These are phyloP conservation scores for Pharmacophagus antenor DNA, from an alignment of 2,888 invertebrate species.

Conservation along the genomic window DNA sequence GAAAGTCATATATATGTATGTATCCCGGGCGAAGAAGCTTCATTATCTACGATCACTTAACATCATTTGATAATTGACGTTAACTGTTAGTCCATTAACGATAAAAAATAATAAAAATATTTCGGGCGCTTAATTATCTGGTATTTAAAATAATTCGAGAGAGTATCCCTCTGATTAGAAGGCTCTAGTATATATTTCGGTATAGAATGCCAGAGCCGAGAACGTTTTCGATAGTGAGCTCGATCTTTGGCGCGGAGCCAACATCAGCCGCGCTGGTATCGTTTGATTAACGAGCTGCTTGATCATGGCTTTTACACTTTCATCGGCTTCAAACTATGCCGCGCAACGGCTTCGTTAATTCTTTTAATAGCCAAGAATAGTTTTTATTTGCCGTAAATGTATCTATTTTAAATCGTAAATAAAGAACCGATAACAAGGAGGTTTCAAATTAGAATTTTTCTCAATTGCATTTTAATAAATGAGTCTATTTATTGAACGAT, in stretches of 20 bases:
- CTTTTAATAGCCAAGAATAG: neutral
- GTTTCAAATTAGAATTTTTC: neutral
- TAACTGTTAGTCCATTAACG: too few relatives aligned
- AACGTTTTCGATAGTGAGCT: neutral
- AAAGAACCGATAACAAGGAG: neutral
- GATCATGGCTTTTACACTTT: conserved; percentile 2
- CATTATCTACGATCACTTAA: too few relatives aligned
- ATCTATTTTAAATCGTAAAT: too few relatives aligned
- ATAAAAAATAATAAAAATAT: too few relatives aligned
- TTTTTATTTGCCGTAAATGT: neutral
- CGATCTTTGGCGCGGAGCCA: neutral
- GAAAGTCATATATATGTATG: too few relatives aligned
- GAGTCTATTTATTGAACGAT: too few relatives aligned
- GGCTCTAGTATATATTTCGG: neutral
- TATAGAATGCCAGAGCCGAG: neutral
- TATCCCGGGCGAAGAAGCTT: too few relatives aligned
- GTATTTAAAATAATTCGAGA: neutral
- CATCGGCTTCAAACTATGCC: neutral
- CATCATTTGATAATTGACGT: too few relatives aligned
- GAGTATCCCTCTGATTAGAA: neutral
- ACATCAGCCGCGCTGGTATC: neutral
- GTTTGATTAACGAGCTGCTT: conserved; percentile 5
- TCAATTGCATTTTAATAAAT: too few relatives aligned
- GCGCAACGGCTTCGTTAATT: neutral
- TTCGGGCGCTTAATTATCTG: neutral